Evolutionary conservation across 2,888 invertebrate genomes (phyloP), one percentile per base, ranked within the genome.

Genomic region (Drosophila monieri): DNA sequence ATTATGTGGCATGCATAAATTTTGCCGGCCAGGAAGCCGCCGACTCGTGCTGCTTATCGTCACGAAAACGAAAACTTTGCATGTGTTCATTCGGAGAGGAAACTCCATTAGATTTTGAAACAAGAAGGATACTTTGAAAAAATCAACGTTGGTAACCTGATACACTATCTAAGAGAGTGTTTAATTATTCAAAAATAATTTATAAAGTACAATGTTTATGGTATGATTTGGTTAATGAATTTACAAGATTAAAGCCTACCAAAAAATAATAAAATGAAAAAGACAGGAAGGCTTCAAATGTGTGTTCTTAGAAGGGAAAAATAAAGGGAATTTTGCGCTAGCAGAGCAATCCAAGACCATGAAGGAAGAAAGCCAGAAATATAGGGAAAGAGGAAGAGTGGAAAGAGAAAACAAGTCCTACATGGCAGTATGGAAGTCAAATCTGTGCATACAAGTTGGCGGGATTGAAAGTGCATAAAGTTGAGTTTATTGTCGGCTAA

Each of bases 381-480:
- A 41, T 41, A 32, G 41, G 35, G 8, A 48, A 32, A 43, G 32
- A 23, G 41, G 9, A 23, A 43, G 15, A 14, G 51, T 21, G 12
- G 12, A 21, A 1, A 9, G 15, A 23, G 51, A 30, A 3, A 14
- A 49, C 21, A 30, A 14, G 25, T 14, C 10, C 49, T 62, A 30
- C 61, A 18, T 39, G 41, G 23, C 25, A 73, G 76, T 65, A 51
- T 70, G 74, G 74, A 77, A 74, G 80, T 78, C 78, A 85, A 89
- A 88, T 88, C 87, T 89, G 74, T 87, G 89, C 88, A 85, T 83
- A 88, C 88, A 88, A 89, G 88, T 88, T 88, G 78, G 69, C 73
- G 72, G 89, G 85, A 89, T 88, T 85, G 89, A 85, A 88, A 88
- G 85, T 77, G 89, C 88, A 88, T 87, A 85, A 88, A 88, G 85